These are phyloP conservation scores for Octodon degus DNA, from an alignment of 2,113 vertebrate species.

Conservation along the genomic window DNA sequence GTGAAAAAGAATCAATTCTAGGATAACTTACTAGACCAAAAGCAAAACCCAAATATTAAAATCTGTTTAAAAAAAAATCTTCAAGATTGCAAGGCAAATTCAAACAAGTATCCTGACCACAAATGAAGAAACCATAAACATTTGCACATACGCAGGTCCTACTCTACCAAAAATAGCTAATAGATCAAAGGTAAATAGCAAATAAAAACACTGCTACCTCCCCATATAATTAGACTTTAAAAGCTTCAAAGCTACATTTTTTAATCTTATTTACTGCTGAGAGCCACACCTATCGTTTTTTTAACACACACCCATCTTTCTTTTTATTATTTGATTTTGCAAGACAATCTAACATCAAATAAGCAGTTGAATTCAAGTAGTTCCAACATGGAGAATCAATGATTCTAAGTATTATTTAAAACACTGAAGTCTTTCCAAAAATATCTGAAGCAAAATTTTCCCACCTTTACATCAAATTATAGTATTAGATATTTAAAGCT, in stretches of 20 bases:
- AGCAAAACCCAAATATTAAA: constrained; percentile 64
- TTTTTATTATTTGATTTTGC: constrained; percentile 59
- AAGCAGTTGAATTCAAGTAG: constrained; percentile 18
- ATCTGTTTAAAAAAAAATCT: background rate
- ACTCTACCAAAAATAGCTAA: constrained; percentile 64
- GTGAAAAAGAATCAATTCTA: constrained; percentile 63
- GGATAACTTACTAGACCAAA: constrained; percentile 45
- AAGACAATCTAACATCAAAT: constrained; percentile 58
- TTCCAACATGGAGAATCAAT: constrained; percentile 32
- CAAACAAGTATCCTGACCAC: constrained; percentile 66
- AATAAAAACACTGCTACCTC: constrained; percentile 71
- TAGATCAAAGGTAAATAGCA: constrained; percentile 71
- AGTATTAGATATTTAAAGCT: constrained; percentile 22
- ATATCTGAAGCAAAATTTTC: background rate
- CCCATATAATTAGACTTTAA: constrained; percentile 67
- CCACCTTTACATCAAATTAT: constrained; percentile 34
- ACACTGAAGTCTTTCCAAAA: constrained; percentile 10
- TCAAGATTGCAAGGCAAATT: constrained; percentile 66
- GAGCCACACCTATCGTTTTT: constrained; percentile 20
- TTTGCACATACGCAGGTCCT: constrained; percentile 61
- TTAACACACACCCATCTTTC: background rate
- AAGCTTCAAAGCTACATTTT: constrained; percentile 64
- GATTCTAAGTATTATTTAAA: background rate
- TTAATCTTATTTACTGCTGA: constrained; percentile 47
- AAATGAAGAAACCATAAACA: constrained; percentile 67